Evolutionary conservation across 2,113 vertebrate species (phyloP).

Genomic region (Micronisus gabar): DNA sequence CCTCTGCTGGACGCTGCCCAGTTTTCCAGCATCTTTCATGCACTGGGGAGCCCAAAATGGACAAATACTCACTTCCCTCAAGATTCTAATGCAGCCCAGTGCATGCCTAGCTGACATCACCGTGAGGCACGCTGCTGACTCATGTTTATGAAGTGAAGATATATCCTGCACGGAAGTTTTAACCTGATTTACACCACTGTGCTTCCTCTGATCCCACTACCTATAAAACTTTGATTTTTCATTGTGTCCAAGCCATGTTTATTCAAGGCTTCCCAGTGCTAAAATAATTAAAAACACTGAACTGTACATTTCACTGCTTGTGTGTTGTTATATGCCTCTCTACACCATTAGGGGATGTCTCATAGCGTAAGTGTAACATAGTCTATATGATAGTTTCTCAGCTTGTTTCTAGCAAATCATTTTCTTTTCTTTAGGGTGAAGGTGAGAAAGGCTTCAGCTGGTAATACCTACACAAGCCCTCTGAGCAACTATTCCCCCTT

Average conservation of each 20-base stretch:
- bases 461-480: not conserved
- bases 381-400: not conserved
- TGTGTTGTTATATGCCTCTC: not conserved
- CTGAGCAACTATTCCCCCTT: not conserved
- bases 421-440: not conserved
- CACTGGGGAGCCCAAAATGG: not conserved
- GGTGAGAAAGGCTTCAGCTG: not conserved
- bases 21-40: not conserved
- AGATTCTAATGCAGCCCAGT: not conserved
- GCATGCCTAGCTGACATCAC: not conserved
- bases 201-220: not conserved
- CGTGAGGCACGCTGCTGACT: not conserved
- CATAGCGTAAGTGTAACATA: not conserved
- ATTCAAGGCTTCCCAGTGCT: not conserved
- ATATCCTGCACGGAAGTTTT: not conserved
- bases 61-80: not conserved
- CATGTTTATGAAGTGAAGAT: not conserved
- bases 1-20: not conserved
- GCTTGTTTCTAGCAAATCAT: not conserved
- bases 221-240: not conserved
- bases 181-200: not conserved
- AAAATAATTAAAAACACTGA: not conserved
- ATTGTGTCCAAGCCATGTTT: not conserved
- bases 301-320: not conserved
- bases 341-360: not conserved